Evolutionary conservation across 2,113 vertebrate species (phyloP).

Genomic region (Chaetops frenatus): DNA sequence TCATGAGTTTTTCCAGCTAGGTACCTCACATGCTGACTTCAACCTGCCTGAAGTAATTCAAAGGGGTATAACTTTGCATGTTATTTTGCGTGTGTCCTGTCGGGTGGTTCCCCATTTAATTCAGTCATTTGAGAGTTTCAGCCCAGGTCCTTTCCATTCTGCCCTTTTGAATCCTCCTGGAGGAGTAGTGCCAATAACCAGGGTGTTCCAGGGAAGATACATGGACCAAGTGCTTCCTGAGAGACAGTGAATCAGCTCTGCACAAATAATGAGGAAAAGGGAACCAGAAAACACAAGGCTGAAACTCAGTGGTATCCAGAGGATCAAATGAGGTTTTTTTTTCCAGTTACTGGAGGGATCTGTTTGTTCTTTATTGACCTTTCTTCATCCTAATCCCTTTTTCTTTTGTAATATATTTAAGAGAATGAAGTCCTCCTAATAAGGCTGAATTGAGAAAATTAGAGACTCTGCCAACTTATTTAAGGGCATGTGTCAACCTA

Average conservation of each 20-base stretch:
- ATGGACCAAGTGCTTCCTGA: not conserved
- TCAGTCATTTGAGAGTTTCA: not conserved
- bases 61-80: not conserved
- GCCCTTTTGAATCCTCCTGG: not conserved
- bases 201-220: not conserved
- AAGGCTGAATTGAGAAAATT: not conserved
- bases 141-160: not conserved
- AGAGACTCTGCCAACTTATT: not conserved
- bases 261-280: not conserved
- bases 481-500: not conserved
- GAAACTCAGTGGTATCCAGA: not conserved
- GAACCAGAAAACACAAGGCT: not conserved
- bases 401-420: slow-evolving; percentile 9
- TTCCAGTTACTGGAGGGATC: not conserved
- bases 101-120: not conserved
- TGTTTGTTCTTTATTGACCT: not conserved
- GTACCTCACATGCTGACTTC: not conserved
- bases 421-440: not conserved
- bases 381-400: not conserved
- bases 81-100: not conserved
- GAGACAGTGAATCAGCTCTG: not conserved
- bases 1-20: not conserved
- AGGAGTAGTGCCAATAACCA: not conserved
- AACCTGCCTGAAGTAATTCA: not conserved
- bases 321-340: not conserved